Conservation (phyloP, 2,113 vertebrate species). For the Saccopteryx leptura region DNA sequence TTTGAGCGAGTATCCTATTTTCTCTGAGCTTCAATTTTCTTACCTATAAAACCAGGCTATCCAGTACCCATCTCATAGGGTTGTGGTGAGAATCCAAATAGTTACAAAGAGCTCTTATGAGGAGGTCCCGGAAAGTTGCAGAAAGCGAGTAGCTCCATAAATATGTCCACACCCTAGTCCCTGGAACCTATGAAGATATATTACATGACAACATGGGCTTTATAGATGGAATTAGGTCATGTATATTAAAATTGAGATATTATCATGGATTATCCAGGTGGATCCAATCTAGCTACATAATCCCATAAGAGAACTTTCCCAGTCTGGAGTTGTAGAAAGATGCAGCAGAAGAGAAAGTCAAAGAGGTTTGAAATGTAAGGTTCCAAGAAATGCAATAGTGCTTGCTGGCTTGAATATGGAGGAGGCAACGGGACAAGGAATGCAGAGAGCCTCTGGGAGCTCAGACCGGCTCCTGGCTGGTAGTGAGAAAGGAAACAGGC, state of each 20-base stretch:
- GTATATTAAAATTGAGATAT: neutral
- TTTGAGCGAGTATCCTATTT: neutral
- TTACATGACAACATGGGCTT: neutral
- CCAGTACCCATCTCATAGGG: neutral
- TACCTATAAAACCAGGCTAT: neutral
- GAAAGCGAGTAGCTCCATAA: neutral
- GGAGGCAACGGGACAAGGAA: neutral
- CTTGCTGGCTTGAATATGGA: neutral
- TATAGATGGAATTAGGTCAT: neutral
- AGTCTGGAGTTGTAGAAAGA: neutral
- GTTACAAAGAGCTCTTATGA: neutral
- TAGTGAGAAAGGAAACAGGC: neutral
- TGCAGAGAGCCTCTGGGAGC: neutral
- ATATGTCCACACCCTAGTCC: neutral
- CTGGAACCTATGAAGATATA: neutral
- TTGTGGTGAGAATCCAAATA: neutral
- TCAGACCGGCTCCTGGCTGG: neutral
- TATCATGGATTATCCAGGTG: neutral
- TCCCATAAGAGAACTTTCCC: neutral
- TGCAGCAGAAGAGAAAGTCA: neutral
- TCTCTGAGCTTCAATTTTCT: neutral
- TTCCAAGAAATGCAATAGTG: neutral
- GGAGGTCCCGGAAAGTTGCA: neutral
- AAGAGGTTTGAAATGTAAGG: neutral
- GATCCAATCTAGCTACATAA: neutral